A percentile compares a stretch with the other conserved stretches of the same genome.
These are phyloP conservation scores for Gambusia holbrooki DNA, from an alignment of 2,113 vertebrate species.

Conservation along the genomic window DNA sequence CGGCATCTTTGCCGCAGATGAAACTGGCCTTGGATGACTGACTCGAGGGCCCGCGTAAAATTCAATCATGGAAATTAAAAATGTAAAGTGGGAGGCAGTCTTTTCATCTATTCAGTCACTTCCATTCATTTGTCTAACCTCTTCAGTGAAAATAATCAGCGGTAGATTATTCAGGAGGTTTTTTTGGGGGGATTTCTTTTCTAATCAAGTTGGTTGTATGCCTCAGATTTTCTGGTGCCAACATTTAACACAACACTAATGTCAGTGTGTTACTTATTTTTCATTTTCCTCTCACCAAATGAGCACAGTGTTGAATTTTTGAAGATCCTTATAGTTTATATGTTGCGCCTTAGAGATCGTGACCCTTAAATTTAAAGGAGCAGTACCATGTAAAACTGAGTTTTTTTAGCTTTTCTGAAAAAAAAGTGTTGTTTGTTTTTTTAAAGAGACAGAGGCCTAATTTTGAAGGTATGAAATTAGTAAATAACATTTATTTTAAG, in stretches of 20 bases:
- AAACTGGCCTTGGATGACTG: slow-evolving; percentile 35
- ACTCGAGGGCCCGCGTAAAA: slow-evolving; percentile 30
- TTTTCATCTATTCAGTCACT: slow-evolving; percentile 10
- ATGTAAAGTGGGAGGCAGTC: slow-evolving; percentile 24
- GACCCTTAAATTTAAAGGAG: background rate
- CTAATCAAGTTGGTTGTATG: background rate
- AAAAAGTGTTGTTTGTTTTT: no score
- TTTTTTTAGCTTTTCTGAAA: no score
- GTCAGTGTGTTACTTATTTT: background rate
- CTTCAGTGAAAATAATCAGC: slow-evolving; percentile 35
- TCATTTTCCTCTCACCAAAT: slow-evolving; percentile 13
- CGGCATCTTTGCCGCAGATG: slow-evolving; percentile 44
- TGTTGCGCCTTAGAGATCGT: background rate
- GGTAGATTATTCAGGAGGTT: slow-evolving; percentile 39
- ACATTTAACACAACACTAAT: background rate
- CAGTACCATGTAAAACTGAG: no score
- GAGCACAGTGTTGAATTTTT: background rate
- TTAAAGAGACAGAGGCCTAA: no score
- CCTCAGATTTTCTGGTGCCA: slow-evolving; percentile 40
- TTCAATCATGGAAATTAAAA: slow-evolving; percentile 48
- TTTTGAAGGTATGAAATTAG: no score
- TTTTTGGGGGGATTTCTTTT: background rate
- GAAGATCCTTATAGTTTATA: background rate
- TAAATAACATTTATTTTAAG: no score
- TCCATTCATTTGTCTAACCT: slow-evolving; percentile 10